Evolutionary conservation across 2,113 vertebrate genomes (phyloP).

Genomic region (Micronisus gabar): DNA sequence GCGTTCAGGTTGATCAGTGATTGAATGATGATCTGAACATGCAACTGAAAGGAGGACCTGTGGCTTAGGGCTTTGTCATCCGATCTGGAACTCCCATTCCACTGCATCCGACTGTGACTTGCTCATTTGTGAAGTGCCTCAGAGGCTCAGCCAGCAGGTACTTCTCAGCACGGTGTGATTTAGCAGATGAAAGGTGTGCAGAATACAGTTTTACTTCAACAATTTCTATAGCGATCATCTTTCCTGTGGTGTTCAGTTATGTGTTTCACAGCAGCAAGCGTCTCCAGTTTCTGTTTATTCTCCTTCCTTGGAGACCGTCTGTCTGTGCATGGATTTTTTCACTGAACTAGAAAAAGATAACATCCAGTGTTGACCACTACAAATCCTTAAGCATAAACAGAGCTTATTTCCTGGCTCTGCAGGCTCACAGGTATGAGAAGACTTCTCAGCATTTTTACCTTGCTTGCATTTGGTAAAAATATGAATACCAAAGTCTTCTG

Average conservation of each 20-base stretch:
- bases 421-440: background rate
- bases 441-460: background rate
- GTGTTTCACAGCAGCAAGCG: background rate
- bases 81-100: background rate
- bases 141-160: background rate
- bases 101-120: background rate
- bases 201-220: background rate
- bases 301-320: background rate
- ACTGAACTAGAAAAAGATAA: background rate
- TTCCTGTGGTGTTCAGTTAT: constrained; percentile 25
- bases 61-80: background rate
- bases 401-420: background rate
- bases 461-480: background rate
- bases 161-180: background rate
- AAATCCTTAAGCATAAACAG: background rate
- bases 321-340: background rate
- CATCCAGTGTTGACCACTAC: background rate
- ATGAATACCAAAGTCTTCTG: background rate
- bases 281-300: constrained; percentile 4
- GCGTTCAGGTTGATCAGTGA: background rate
- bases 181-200: background rate
- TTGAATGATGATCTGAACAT: background rate
- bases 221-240: background rate
- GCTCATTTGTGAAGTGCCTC: background rate
- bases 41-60: background rate